phyloP scores from a whole-genome alignment of 2,113 vertebrate species.

The Chitala chitala region DNA sequence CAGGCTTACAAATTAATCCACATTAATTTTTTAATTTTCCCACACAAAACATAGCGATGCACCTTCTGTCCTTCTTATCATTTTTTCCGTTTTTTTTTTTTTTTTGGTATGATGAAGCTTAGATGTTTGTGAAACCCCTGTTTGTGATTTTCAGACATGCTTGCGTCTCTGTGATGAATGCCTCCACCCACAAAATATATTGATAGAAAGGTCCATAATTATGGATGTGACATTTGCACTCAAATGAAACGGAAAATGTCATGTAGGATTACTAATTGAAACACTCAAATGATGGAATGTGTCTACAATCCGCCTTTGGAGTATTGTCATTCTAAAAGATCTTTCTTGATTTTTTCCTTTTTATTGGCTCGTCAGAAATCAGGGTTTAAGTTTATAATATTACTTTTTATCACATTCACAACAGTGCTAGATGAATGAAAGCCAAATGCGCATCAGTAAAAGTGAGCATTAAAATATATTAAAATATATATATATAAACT shows the following conservation, averaged over 20 bases:
- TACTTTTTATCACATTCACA: not conserved
- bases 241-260: conserved; percentile 14
- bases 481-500: too few species aligned
- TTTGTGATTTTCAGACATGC: not conserved
- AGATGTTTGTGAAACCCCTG: not conserved
- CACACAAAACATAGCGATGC: not conserved
- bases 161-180: conserved; percentile 5
- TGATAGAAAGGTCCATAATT: conserved; percentile 13
- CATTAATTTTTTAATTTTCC: not conserved
- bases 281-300: conserved; percentile 9
- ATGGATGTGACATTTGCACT: conserved; percentile 24
- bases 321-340: not conserved
- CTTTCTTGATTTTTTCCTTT: too few species aligned
- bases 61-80: too few species aligned
- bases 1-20: conserved; percentile 12
- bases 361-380: not conserved
- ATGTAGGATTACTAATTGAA: conserved; percentile 19
- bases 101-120: not conserved
- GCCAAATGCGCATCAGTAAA: too few species aligned
- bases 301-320: not conserved
- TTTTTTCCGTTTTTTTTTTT: too few species aligned
- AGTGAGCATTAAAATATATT: too few species aligned
- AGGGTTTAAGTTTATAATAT: not conserved
- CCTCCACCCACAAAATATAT: conserved; percentile 6
- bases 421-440: too few species aligned